Base-by-base conservation (phyloP, 2,113 vertebrate genomes). In the Camelus bactrianus region DNA sequence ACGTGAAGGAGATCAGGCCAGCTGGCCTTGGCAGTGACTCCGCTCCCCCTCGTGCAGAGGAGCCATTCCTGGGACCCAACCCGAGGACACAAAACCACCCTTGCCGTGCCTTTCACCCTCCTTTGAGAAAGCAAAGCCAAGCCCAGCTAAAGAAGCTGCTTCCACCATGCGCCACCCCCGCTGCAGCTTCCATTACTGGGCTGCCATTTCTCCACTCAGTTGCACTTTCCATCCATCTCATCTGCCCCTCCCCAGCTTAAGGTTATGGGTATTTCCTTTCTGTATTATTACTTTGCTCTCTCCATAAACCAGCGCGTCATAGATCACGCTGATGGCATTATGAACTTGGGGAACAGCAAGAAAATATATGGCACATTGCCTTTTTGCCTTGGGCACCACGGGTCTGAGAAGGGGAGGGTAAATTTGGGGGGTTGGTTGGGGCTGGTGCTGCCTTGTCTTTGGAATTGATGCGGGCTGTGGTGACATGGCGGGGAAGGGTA, bases 281-380 rank as follows among this genome's bases (percentile, higher is more conserved):
- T 96, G 92, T 98, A 98, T 99, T 98, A 98, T 98, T 98, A 97
- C 98, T 97, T 98, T 95, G 84, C 98, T 92, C 60, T 97, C 97
- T 95, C 98, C 97, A 98, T 98, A 98, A 99, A 98, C 98, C 98
- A 97, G 93, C 96, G 97, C 89, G 2, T 96, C 98, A 93, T 99
- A 98, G 97, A 98, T 99, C 99, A 98, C 79, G n/a, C 97, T 98
- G 99, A 99, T 98, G 96, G 96, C 95, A 96, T 77, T 97, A 98
- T 99, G 98, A 99, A 99, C 98, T 98, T 98, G 92, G 94, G 97
- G 95, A 97, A 97, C 95, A 97, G 94, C 98, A 98, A 98, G 98
- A 97, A 99, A 99, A 98, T 99, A 98, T 98, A 98, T 97, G 98
- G 89, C 4, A 96, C 97, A 91, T 98, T 98, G 98, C 98, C 97